Evolutionary conservation across 2,888 invertebrate genomes (phyloP).

Genomic region (Caenorhabditis uteleia): DNA sequence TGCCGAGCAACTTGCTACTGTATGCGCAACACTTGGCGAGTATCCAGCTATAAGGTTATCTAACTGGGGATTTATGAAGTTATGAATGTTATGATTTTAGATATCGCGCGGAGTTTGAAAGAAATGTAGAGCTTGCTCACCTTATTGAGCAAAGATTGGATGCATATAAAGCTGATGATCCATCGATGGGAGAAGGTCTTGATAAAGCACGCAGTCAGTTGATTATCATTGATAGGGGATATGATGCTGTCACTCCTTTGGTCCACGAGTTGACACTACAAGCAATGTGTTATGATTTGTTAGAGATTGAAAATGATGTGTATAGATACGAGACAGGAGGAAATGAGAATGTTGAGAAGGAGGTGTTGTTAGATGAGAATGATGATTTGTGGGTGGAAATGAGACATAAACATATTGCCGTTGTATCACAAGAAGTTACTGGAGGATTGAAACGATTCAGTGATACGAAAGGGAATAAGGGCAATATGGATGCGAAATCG

Average conservation of each 20-base stretch:
- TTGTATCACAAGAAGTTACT: conserved; percentile 93
- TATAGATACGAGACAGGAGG: conserved; percentile 93
- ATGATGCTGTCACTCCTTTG: conserved; percentile 95
- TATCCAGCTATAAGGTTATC: conserved; percentile 93
- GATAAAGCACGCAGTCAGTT: conserved; percentile 79
- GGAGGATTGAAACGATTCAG: conserved; percentile 97
- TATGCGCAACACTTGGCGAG: conserved; percentile 97
- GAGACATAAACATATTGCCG: conserved; percentile 97
- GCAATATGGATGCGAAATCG: conserved; percentile 84
- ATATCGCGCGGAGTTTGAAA: conserved; percentile 85
- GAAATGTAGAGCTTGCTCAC: conserved; percentile 95
- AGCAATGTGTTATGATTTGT: conserved; percentile 98
- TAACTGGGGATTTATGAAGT: not conserved
- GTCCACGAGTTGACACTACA: conserved; percentile 94
- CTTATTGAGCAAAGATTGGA: conserved; percentile 97
- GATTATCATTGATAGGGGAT: conserved; percentile 87
- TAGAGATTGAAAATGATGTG: conserved; percentile 97
- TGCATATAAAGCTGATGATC: conserved; percentile 97
- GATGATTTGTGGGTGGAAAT: conserved; percentile 97
- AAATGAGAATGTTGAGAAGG: conserved; percentile 74
- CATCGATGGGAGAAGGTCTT: conserved; percentile 93
- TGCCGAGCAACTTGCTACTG: conserved; percentile 99
- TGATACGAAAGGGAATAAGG: conserved; percentile 72
- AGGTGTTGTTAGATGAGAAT: conserved; percentile 90
- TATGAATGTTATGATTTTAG: conserved; percentile 38